phyloP scores from a whole-genome alignment of 1,140 invertebrate genomes.

The Arion vulgaris region DNA sequence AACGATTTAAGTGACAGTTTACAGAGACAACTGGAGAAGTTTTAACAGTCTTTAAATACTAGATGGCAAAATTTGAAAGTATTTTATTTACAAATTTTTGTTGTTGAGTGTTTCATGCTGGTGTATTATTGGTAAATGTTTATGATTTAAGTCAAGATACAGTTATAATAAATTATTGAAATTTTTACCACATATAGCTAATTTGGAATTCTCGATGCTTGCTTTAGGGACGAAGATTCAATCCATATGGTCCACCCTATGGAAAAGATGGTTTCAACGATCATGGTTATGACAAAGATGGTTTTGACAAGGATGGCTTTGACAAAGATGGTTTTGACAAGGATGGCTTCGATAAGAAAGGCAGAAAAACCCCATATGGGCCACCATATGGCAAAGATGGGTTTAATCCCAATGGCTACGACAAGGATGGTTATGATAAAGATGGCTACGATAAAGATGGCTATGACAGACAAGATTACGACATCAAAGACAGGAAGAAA shows the following conservation, averaged over 20 bases:
- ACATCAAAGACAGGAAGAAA: constrained; percentile 9
- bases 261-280: constrained; percentile 6
- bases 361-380: not conserved
- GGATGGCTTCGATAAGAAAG: not conserved
- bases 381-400: constrained; percentile 16
- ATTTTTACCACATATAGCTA: constrained; percentile 1
- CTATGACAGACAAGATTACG: not conserved
- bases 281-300: constrained; percentile 5
- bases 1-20: no score
- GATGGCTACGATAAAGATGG: constrained; percentile 11
- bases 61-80: no score
- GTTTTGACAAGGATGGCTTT: not conserved
- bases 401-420: not conserved
- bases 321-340: constrained; percentile 13
- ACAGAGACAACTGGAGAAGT: no score
- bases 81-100: no score
- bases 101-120: no score
- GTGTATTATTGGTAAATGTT: no score
- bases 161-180: no score
- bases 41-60: no score
- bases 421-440: not conserved
- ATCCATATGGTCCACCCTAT: constrained; percentile 8
- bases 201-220: not conserved
- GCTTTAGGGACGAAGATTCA: not conserved
- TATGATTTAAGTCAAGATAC: no score